These are phyloP conservation scores for Lophotriccus pileatus DNA, from an alignment of 2,797 vertebrate species.

Conservation along the genomic window DNA sequence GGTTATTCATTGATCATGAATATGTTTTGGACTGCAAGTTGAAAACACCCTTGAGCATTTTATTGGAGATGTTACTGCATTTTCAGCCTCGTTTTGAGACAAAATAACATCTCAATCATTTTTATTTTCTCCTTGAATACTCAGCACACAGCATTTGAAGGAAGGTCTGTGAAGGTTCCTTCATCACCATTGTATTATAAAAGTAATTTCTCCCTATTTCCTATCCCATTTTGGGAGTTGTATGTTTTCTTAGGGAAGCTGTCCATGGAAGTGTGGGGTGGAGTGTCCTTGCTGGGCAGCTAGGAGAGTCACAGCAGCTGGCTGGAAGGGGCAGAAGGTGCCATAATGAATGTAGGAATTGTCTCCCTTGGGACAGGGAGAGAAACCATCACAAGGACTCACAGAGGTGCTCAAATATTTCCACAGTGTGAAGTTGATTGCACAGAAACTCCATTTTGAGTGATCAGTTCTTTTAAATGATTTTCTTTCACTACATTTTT, in stretches of 20 bases:
- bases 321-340: not conserved
- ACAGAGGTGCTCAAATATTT: not conserved
- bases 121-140: constrained; percentile 12
- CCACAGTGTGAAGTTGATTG: not conserved
- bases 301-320: not conserved
- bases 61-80: constrained; percentile 15
- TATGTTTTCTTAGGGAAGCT: not conserved
- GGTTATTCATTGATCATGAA: constrained; percentile 49
- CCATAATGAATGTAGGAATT: not conserved
- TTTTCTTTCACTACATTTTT: not conserved
- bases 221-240: not conserved
- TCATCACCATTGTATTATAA: not conserved
- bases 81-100: constrained; percentile 12
- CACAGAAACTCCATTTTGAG: not conserved
- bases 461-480: not conserved
- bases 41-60: constrained; percentile 27
- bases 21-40: not conserved
- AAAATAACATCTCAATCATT: constrained; percentile 39
- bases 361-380: not conserved
- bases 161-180: not conserved
- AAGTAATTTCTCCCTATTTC: not conserved
- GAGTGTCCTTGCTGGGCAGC: not conserved
- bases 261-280: not conserved
- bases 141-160: not conserved
- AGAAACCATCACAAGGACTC: not conserved